Evolutionary conservation across 2,113 vertebrate species (phyloP), one percentile per base, ranked within the genome.

Genomic region (Thryonomys swinderianus): DNA sequence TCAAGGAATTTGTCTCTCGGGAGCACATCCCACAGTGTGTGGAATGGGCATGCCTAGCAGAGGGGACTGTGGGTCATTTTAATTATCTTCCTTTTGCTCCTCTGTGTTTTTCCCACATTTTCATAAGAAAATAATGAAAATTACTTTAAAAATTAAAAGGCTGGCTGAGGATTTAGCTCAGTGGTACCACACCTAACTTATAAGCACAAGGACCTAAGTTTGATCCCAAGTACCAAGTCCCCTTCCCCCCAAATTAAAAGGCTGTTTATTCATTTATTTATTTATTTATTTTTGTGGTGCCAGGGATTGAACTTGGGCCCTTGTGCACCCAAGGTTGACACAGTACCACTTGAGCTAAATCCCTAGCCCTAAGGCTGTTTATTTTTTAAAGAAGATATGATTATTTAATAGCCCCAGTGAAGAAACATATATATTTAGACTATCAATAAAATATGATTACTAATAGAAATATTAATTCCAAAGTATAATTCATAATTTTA

Each of bases 121-220:
- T n/a, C n/a, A n/a, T n/a, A 79, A 88, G 64, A 93, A 93, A 87
- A 83, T 5, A 59, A 93, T 61, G 85, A 79, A 64, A 88, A 69
- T 91, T 93, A 79, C 7, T 34, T 93, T 79, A 92, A 87, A 93
- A 73, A 76, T 93, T 85, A 85, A 92, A 94, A 53, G 3, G n/a
- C 69, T 2, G 53, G 8, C 48, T 51, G 48, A 10, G 48, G 48
- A 5, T 51, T 51, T 51, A 51, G 48, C 48, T 51, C 48, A 51
- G 10, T 51, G 48, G 48, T 51, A 51, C 48, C 48, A 10, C 48
- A 51, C 48, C 10, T 51, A 51, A 5, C 48, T 51, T 51, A 10
- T 10, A 51, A 51, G 10, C 10, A 51, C 48, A 51, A 51, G 48
- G 48, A 10, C 48, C 48, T 51, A 10, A 51, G 48, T 51, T 51